phyloP scores from a whole-genome alignment of 2,888 invertebrate species.

The Spodoptera littoralis region DNA sequence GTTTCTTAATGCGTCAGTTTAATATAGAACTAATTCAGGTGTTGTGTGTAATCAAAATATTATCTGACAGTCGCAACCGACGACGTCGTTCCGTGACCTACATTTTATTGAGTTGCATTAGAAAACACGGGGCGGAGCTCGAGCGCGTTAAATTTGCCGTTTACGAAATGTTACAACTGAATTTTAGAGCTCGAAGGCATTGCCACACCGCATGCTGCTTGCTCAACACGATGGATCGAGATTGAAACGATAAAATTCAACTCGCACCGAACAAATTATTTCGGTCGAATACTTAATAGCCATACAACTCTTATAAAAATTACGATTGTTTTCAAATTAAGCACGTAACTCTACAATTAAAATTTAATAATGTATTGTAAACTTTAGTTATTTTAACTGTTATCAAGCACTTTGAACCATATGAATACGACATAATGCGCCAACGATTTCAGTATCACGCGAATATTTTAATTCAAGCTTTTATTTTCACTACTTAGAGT shows the following conservation, averaged over 20 bases:
- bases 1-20: constrained; percentile 17
- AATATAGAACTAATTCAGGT: constrained; percentile 48
- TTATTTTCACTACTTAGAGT: constrained; percentile 55
- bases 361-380: too few species aligned
- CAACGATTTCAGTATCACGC: constrained; percentile 28
- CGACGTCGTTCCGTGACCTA: constrained; percentile 80
- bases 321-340: not conserved
- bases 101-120: constrained; percentile 84
- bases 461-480: constrained; percentile 33
- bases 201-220: constrained; percentile 79
- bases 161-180: constrained; percentile 87
- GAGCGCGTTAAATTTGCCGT: constrained; percentile 85
- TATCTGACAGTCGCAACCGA: constrained; percentile 59
- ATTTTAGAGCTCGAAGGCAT: constrained; percentile 83
- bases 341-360: not conserved
- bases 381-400: not conserved
- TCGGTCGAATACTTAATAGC: constrained; percentile 4
- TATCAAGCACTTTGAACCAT: constrained; percentile 27
- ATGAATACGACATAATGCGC: constrained; percentile 42
- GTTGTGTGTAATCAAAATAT: constrained; percentile 55
- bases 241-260: constrained; percentile 74
- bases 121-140: constrained; percentile 84
- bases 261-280: constrained; percentile 52
- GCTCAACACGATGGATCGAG: constrained; percentile 80
- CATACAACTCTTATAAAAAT: constrained; percentile 6